Conservation (phyloP, 1,140 invertebrate species). For the Cyclargus thomasi region DNA sequence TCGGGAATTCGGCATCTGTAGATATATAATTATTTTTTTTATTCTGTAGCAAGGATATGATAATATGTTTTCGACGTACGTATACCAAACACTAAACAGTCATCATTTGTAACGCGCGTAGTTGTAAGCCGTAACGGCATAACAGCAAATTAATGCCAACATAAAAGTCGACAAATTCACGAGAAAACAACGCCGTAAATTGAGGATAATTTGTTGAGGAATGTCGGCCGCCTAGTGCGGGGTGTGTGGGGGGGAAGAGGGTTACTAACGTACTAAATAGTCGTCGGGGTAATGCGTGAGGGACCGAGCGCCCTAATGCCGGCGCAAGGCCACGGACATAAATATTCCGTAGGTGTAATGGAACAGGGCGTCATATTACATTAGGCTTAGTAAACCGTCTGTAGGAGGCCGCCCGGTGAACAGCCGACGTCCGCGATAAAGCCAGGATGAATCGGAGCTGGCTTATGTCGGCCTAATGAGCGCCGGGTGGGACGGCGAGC, state of each 20-base stretch:
- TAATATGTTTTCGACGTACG: too few relatives aligned
- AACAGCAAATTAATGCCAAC: neutral
- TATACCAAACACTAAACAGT: neutral
- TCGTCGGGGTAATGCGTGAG: neutral
- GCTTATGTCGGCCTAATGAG: neutral
- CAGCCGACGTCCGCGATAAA: neutral
- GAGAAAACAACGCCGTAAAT: constrained; percentile 1
- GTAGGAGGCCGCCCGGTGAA: neutral
- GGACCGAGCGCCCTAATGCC: neutral
- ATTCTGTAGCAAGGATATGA: too few relatives aligned
- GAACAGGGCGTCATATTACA: neutral
- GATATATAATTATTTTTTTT: too few relatives aligned
- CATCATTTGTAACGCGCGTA: neutral
- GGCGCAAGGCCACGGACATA: neutral
- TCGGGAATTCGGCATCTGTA: too few relatives aligned
- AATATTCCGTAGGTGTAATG: neutral
- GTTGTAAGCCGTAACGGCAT: too few relatives aligned
- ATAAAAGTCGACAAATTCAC: neutral
- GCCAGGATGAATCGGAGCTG: neutral
- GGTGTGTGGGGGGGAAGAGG: neutral
- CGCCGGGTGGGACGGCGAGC: neutral
- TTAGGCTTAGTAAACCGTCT: neutral
- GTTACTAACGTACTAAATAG: neutral
- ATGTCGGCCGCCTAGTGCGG: neutral
- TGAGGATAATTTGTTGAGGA: neutral